phyloP scores from a whole-genome alignment of 2,888 invertebrate species.

The Amphimallon solstitiale region DNA sequence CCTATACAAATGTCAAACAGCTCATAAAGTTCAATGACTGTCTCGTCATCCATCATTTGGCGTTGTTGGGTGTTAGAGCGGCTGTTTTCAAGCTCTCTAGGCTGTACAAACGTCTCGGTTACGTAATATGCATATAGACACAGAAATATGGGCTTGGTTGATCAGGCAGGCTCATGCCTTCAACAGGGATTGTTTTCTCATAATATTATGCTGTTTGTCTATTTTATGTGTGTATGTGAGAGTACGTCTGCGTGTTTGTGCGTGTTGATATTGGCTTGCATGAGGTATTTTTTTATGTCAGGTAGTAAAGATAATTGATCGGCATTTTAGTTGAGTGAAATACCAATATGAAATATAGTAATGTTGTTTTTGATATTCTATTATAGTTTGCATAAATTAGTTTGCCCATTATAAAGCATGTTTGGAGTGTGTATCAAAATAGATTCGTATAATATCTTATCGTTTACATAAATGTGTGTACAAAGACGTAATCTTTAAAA shows the following conservation, averaged over 20 bases:
- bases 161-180: slow-evolving; percentile 4
- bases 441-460: too few relatives aligned
- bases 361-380: neutral
- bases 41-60: slow-evolving; percentile 39
- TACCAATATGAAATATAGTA: neutral
- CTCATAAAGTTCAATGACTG: slow-evolving; percentile 40
- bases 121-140: slow-evolving; percentile 28
- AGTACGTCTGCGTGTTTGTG: neutral
- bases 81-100: slow-evolving; percentile 18
- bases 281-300: slow-evolving; percentile 12
- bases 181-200: slow-evolving; percentile 30
- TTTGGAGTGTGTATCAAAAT: neutral
- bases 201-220: slow-evolving; percentile 22
- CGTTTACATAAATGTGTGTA: too few relatives aligned
- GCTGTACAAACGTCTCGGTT: slow-evolving; percentile 26
- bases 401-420: neutral
- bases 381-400: neutral
- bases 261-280: slow-evolving; percentile 2
- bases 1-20: slow-evolving; percentile 32
- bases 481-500: too few relatives aligned
- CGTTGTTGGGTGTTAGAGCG: slow-evolving; percentile 30
- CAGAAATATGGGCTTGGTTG: slow-evolving; percentile 26
- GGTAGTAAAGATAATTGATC: slow-evolving; percentile 18
- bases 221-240: neutral
- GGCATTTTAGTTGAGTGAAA: neutral